Evolutionary conservation across 2,888 invertebrate genomes (phyloP).

Genomic region (Fragum whitleyi): DNA sequence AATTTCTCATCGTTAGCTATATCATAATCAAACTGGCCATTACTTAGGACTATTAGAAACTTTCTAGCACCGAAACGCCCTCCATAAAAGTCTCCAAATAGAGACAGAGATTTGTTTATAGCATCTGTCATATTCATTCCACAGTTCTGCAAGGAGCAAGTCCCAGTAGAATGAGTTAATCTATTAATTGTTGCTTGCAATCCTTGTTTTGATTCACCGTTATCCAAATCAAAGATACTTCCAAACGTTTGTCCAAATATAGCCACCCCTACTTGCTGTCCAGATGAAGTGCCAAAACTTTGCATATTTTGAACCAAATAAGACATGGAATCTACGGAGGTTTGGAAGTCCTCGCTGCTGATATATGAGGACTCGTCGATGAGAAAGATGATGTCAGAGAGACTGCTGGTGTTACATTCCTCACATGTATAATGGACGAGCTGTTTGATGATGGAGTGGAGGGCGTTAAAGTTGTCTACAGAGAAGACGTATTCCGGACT

Average conservation of each 20-base stretch:
- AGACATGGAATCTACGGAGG: conserved; percentile 9
- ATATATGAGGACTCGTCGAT: conserved; percentile 24
- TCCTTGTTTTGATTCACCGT: background rate
- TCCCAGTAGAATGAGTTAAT: background rate
- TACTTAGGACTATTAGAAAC: conserved; percentile 19
- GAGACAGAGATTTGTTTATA: background rate
- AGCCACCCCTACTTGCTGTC: background rate
- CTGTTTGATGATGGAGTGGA: conserved; percentile 37
- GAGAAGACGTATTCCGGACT: conserved; percentile 31
- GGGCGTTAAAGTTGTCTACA: conserved; percentile 44
- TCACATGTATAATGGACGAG: conserved; percentile 44
- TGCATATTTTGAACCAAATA: conserved; percentile 21
- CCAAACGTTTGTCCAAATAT: background rate
- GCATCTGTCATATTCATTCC: conserved; percentile 1
- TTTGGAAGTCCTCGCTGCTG: conserved; percentile 6
- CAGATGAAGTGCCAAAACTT: background rate
- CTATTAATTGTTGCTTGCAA: background rate
- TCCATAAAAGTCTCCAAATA: background rate
- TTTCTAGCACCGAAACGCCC: conserved; percentile 20
- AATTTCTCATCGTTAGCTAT: background rate
- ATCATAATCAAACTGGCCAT: background rate
- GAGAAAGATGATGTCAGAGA: conserved; percentile 38
- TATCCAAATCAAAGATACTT: background rate
- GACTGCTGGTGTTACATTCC: conserved; percentile 23
- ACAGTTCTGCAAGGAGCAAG: background rate